phyloP scores from a whole-genome alignment of 2,888 invertebrate genomes.

The Pycnomerus fuliginosus region DNA sequence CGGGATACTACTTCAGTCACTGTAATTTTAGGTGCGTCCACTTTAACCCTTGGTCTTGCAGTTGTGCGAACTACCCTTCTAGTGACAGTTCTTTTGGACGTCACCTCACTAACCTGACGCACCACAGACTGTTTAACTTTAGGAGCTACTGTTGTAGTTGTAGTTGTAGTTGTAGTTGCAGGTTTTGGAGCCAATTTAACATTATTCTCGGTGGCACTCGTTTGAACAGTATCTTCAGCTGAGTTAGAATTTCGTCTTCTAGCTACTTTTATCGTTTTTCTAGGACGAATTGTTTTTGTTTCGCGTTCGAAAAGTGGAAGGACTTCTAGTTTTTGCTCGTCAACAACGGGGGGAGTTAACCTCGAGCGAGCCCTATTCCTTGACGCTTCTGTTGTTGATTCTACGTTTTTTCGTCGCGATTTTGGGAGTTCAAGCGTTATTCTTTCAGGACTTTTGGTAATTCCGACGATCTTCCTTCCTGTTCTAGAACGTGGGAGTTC shows the following conservation, averaged over 20 bases:
- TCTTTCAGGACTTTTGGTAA: slow-evolving; percentile 23
- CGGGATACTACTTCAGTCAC: slow-evolving; percentile 7
- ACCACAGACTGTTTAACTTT: slow-evolving; percentile 44
- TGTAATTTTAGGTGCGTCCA: slow-evolving; percentile 21
- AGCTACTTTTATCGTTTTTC: slow-evolving; percentile 13
- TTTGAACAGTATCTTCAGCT: slow-evolving; percentile 31
- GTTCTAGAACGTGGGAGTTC: slow-evolving; percentile 38
- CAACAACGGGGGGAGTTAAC: slow-evolving; percentile 38
- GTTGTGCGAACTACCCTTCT: slow-evolving; percentile 24
- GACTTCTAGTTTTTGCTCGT: slow-evolving; percentile 48
- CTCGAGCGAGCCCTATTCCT: slow-evolving; percentile 26
- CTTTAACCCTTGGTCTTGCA: slow-evolving; percentile 6
- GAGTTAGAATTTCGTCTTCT: slow-evolving; percentile 10
- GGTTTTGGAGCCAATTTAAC: slow-evolving; percentile 33
- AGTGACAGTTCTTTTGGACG: slow-evolving; percentile 43
- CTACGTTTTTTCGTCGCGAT: slow-evolving; percentile 11
- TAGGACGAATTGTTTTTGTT: slow-evolving; percentile 38
- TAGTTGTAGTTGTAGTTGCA: slow-evolving; percentile 23
- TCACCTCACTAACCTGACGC: slow-evolving; percentile 45
- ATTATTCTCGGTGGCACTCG: slow-evolving; percentile 39
- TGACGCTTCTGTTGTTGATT: slow-evolving; percentile 8
- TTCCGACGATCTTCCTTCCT: slow-evolving; percentile 34
- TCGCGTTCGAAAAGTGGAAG: slow-evolving; percentile 49
- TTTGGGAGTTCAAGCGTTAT: slow-evolving; percentile 21
- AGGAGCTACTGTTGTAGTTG: slow-evolving; percentile 30